Conservation (phyloP, 2,888 invertebrate species). For the Scaptomyza flava region DNA sequence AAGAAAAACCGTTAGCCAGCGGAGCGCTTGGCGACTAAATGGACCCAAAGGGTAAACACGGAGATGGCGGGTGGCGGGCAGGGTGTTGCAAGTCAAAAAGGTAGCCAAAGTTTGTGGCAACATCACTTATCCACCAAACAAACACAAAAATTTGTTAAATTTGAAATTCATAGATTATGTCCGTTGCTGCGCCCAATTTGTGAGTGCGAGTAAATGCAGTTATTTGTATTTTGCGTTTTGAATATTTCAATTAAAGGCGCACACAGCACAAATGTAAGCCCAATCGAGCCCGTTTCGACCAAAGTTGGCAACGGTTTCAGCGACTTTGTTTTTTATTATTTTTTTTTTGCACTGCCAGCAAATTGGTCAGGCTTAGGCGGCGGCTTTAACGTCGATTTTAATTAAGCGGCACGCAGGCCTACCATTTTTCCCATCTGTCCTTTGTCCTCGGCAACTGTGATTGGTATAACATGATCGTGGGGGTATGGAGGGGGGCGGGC, state of each 20-base stretch:
- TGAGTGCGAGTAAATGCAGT: constrained; percentile 49
- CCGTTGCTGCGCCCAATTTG: too few species aligned
- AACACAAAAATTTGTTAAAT: constrained; percentile 31
- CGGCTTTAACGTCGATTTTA: constrained; percentile 72
- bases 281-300: constrained; percentile 14
- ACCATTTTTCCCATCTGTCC: not conserved
- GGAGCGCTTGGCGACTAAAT: constrained; percentile 6
- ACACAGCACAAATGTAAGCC: not conserved
- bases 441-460: constrained; percentile 16
- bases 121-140: not conserved
- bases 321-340: constrained; percentile 7
- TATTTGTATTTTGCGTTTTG: constrained; percentile 51
- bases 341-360: constrained; percentile 54
- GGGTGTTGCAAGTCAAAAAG: not conserved
- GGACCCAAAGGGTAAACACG: not conserved
- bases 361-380: constrained; percentile 61
- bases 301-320: constrained; percentile 2
- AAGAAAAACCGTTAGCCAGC: constrained; percentile 42
- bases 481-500: not conserved
- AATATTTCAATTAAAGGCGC: constrained; percentile 52
- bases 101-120: constrained; percentile 13
- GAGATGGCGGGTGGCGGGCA: rapidly evolving
- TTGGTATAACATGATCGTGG: constrained; percentile 33
- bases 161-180: constrained; percentile 68
- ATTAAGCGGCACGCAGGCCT: constrained; percentile 52